Evolutionary conservation across 1,140 invertebrate genomes (phyloP).

Genomic region (Pomacea maculata): DNA sequence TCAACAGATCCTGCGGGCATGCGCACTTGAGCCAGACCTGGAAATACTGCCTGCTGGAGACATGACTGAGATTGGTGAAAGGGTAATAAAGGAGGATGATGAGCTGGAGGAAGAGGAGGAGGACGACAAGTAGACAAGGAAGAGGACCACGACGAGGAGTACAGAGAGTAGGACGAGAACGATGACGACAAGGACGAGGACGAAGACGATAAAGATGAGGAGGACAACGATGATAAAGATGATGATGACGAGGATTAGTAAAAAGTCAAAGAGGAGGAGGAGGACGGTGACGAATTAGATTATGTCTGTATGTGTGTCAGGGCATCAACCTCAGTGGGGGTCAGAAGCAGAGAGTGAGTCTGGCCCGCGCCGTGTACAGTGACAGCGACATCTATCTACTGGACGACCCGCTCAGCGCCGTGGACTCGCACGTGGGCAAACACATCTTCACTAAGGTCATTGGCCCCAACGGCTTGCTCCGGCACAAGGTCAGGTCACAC

Average conservation of each 20-base stretch:
- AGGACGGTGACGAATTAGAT: too few species aligned
- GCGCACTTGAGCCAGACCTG: conserved; percentile 76
- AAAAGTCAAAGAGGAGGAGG: too few species aligned
- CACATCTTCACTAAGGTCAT: conserved; percentile 58
- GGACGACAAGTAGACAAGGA: too few species aligned
- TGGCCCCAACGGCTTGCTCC: conserved; percentile 69
- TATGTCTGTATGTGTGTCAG: conserved; percentile 7
- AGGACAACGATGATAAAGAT: too few species aligned
- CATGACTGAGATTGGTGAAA: conserved; percentile 69
- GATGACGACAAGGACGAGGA: too few species aligned
- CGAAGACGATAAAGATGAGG: too few species aligned
- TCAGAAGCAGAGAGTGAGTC: conserved; percentile 65
- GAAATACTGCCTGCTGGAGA: conserved; percentile 76
- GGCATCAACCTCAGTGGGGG: conserved; percentile 61
- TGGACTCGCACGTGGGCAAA: conserved; percentile 65
- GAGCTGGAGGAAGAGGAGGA: too few species aligned
- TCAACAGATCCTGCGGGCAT: conserved; percentile 67
- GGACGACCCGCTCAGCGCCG: conserved; percentile 69
- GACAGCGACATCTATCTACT: conserved; percentile 75
- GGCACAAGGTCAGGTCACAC: conserved; percentile 35
- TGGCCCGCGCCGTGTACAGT: conserved; percentile 65
- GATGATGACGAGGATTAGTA: too few species aligned
- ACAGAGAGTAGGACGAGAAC: too few species aligned
- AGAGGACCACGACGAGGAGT: too few species aligned
- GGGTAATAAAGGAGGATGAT: conserved; percentile 32